These are phyloP conservation scores for Benitochromis conjunctus DNA, from an alignment of 2,113 vertebrate species.

Conservation along the genomic window DNA sequence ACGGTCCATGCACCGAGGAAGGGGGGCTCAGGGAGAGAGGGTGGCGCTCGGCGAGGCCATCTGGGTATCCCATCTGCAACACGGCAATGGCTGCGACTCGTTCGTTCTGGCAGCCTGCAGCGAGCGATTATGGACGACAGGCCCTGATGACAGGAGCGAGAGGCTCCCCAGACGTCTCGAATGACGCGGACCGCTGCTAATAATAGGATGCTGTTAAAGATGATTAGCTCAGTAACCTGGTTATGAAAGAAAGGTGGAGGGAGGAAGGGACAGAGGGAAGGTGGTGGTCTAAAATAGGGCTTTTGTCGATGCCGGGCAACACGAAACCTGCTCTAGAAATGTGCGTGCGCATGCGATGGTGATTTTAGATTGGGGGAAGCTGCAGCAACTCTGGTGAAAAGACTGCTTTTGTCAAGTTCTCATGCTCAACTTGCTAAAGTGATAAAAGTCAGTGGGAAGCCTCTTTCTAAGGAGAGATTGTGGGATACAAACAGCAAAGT, in stretches of 20 bases:
- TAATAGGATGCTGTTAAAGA: constrained; percentile 59
- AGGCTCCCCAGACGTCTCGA: constrained; percentile 56
- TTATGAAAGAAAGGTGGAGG: constrained; percentile 30
- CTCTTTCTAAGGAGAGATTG: not conserved
- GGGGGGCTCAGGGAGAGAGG: constrained; percentile 33
- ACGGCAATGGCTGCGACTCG: constrained; percentile 53
- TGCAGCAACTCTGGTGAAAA: not conserved
- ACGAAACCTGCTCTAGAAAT: not conserved
- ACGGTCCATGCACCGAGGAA: constrained; percentile 21
- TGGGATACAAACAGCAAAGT: not conserved
- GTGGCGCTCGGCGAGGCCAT: constrained; percentile 62
- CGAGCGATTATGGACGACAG: constrained; percentile 49
- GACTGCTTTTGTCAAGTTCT: not conserved
- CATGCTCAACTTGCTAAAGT: not conserved
- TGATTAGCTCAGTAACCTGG: constrained; percentile 47
- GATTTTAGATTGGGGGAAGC: not conserved
- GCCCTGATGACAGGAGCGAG: constrained; percentile 46
- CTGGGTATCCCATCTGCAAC: constrained; percentile 77
- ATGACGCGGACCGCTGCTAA: constrained; percentile 60
- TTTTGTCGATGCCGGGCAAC: not conserved
- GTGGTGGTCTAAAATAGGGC: not conserved
- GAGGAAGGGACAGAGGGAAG: not conserved
- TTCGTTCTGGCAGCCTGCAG: constrained; percentile 48
- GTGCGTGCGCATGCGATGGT: not conserved
- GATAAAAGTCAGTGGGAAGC: not conserved